Evolutionary conservation across 2,113 vertebrate species (phyloP), one percentile per base, ranked within the genome.

Genomic region (Illadopsis cleaveri): DNA sequence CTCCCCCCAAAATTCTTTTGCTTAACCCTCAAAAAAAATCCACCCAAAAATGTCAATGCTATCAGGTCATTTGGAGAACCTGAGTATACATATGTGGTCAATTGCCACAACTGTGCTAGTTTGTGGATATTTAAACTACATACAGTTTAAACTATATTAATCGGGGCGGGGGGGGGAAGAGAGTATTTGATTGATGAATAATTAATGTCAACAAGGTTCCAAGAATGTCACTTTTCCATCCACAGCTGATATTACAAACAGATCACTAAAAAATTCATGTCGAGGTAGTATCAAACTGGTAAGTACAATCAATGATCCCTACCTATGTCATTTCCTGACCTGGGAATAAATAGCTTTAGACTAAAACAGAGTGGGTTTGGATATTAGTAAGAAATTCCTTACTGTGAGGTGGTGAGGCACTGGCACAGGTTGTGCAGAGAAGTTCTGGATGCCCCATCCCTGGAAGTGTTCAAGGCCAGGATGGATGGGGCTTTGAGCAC

Each of bases 71-170:
- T 81, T 93, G 23, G n/a, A 91, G 30, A 23, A 64, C 68, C 16
- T 58, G 19, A 54, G 13, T 82, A 58, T 23, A 50, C 6, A 7
- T 8, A 3, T 0, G 0, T 20, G 4, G 24, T 27, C 56, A 84
- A 95, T 60, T 45, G 11, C 25, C 40, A 69, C 3, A 37, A 13
- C 20, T 64, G 4, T 56, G 11, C 2, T 38, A 3, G 4, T 71
- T 77, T 47, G 48, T 25, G 28, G 10, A 35, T 70, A 37, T 1
- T 47, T 42, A 38, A 53, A 73, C 3, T 75, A 10, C 2, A 12
- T 19, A 13, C 1, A 24, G 4, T 51, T 76, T 48, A 56, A 78
- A 92, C 79, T 24, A 42, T 5, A 24, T 12, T 45, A 54, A 38
- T 50, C 8, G 27, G 15, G 19, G 23, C 42, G 20, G 5, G 27